Percentiles rank a stretch among this genome's conserved stretches.
Conservation (phyloP, 2,888 invertebrate species). For the Scaptomyza polygonia region DNA sequence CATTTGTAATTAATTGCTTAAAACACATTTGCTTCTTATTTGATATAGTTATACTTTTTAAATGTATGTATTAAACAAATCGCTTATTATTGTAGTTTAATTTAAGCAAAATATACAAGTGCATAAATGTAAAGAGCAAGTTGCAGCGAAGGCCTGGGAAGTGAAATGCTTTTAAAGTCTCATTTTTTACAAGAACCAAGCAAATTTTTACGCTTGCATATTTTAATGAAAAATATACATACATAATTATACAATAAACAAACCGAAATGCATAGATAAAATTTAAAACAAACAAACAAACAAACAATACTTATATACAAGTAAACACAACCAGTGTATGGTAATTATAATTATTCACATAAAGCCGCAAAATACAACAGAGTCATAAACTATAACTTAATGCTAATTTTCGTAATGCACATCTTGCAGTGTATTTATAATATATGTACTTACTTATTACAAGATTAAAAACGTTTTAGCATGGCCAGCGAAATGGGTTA, state of each 20-base stretch:
- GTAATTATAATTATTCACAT: conserved; percentile 46
- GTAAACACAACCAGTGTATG: conserved; percentile 38
- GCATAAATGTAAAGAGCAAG: conserved; percentile 57
- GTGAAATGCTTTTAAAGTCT: conserved; percentile 82
- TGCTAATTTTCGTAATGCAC: conserved; percentile 73
- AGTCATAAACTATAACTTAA: conserved; percentile 36
- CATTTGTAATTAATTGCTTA: conserved; percentile 39
- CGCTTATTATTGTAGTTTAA: conserved; percentile 80
- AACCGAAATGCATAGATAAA: conserved; percentile 61
- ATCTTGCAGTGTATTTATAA: conserved; percentile 56
- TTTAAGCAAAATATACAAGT: conserved; percentile 77
- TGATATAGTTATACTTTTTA: conserved; percentile 70
- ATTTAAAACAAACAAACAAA: conserved; percentile 56
- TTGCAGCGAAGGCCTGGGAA: conserved; percentile 64
- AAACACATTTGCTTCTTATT: conserved; percentile 68
- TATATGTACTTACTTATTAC: conserved; percentile 59
- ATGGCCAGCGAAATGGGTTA: conserved; percentile 63
- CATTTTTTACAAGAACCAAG: conserved; percentile 79
- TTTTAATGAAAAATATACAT: conserved; percentile 74
- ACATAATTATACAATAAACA: conserved; percentile 59
- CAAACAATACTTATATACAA: conserved; percentile 43
- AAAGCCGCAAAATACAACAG: conserved; percentile 46
- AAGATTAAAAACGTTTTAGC: conserved; percentile 68
- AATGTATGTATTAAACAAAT: conserved; percentile 72
- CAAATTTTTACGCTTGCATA: conserved; percentile 78